Percentiles rank a stretch among this genome's conserved stretches.
Evolutionary conservation across 2,113 vertebrate species (phyloP).

Genomic region (Tiliqua scincoides): DNA sequence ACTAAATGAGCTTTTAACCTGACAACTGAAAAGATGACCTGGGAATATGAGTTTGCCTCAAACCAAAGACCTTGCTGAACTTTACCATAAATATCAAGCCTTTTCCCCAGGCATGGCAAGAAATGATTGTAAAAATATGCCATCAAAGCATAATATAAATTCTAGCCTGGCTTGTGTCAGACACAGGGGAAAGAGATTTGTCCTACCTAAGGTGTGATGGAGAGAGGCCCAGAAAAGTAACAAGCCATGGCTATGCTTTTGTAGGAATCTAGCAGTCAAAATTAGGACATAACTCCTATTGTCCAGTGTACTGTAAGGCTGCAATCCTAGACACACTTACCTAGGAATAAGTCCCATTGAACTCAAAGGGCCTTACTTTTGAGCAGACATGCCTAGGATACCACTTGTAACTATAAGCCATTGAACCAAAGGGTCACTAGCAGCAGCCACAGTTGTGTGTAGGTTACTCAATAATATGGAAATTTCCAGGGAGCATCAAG

Average conservation of each 20-base stretch:
- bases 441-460: neutral
- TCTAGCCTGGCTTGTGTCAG: neutral
- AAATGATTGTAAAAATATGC: constrained; percentile 51
- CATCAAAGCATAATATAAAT: constrained; percentile 40
- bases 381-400: too few relatives aligned
- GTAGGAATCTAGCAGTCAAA: neutral
- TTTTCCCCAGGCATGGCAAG: neutral
- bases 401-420: neutral
- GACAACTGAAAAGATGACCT: constrained; percentile 55
- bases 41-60: constrained; percentile 37
- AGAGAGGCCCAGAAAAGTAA: neutral
- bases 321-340: too few relatives aligned
- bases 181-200: constrained; percentile 6
- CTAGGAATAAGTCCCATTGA: too few relatives aligned
- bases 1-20: constrained; percentile 54
- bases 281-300: neutral
- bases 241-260: neutral
- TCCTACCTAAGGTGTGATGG: neutral
- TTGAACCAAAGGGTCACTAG: neutral
- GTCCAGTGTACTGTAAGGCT: neutral
- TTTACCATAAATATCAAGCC: constrained; percentile 39
- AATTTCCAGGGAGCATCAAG: neutral
- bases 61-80: constrained; percentile 29
- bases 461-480: neutral
- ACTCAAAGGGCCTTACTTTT: too few relatives aligned